phyloP scores from a whole-genome alignment of 2,888 invertebrate species.

The Euphydryas editha region DNA sequence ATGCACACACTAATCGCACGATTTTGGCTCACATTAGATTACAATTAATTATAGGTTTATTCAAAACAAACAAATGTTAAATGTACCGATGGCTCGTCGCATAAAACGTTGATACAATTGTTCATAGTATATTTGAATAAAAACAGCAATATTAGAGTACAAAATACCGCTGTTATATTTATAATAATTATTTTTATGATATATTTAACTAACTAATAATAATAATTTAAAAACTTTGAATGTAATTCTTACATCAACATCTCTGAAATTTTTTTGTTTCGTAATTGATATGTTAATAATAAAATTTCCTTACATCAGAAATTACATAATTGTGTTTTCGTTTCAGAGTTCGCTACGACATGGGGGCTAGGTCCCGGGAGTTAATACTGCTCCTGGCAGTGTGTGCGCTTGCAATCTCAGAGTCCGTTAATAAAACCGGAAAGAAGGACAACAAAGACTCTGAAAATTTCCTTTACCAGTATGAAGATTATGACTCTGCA shows the following conservation, averaged over 20 bases:
- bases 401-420: slow-evolving; percentile 70
- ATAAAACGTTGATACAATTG: not conserved
- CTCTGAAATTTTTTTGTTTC: not conserved
- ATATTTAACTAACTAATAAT: too few relatives aligned
- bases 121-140: not conserved
- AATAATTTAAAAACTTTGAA: not conserved
- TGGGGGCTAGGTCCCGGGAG: slow-evolving; percentile 80
- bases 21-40: not conserved
- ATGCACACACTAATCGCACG: not conserved
- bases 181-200: not conserved
- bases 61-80: not conserved
- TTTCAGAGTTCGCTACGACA: slow-evolving; percentile 80
- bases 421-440: slow-evolving; percentile 65
- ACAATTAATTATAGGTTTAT: slow-evolving; percentile 4
- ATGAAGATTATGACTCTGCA: slow-evolving; percentile 73
- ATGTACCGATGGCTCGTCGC: not conserved
- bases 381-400: slow-evolving; percentile 78
- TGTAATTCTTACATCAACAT: not conserved
- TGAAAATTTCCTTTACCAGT: slow-evolving; percentile 66
- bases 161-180: not conserved
- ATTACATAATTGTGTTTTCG: slow-evolving; percentile 42
- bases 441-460: slow-evolving; percentile 63
- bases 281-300: not conserved
- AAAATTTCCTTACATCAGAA: not conserved
- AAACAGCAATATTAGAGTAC: not conserved